Evolutionary conservation across 2,888 invertebrate genomes (phyloP), one percentile per base, ranked within the genome.

Genomic region (Belgica antarctica): DNA sequence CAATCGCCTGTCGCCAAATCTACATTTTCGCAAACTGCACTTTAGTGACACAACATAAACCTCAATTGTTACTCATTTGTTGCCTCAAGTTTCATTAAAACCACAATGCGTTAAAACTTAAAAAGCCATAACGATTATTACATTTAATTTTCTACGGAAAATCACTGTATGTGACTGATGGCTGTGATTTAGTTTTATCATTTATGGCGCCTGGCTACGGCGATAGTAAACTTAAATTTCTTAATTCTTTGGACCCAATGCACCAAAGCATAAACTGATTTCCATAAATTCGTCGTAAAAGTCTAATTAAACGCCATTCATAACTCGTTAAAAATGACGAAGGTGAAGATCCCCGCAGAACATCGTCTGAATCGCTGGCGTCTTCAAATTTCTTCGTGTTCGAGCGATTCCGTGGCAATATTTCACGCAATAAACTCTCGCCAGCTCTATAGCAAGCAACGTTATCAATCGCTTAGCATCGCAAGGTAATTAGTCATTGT

Each of bases 401-500:
- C 41, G 15, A 41, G 2, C 15, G 41, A 41, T 41, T 41, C 41
- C n/a, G n/a, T n/a, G n/a, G n/a, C n/a, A n/a, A 41, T 41, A 41
- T 15, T n/a, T 41, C 41, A 41, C n/a, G n/a, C 41, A 41, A n/a
- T n/a, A n/a, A 15, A 41, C n/a, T 41, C 41, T 52, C 34, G 34
- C 52, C 52, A 4, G 52, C 52, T n/a, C n/a, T n/a, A 15, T 41
- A 10, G 2, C 41, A 41, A 41, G 41, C 41, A 15, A 41, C 52
- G 10, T 66, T 66, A 66, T 66, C 66, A 52, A 19, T 66, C 22
- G 27, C 17, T 41, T n/a, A 63, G 24, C 41, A 63, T 66, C 66
- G 47, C 66, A 66, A 46, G 28, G 52, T 52, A 66, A 66, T 66
- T 66, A 66, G 66, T 66, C 47, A 27, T 27, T 66, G 66, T 66